A percentile compares a stretch with the other conserved stretches of the same genome.
phyloP scores from a whole-genome alignment of 2,888 invertebrate genomes.

The Heliothis peltigera region DNA sequence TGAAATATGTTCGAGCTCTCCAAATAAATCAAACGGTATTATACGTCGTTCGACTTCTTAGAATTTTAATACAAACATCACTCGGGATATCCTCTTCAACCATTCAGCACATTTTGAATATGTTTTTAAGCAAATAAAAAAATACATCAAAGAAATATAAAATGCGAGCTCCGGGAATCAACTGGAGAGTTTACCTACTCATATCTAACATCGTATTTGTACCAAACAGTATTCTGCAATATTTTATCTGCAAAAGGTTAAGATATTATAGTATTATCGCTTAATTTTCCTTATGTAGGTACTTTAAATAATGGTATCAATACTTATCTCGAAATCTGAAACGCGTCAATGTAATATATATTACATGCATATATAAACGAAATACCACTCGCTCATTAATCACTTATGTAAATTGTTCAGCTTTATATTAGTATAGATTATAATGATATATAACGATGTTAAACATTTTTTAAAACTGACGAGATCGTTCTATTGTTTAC shows the following conservation, averaged over 20 bases:
- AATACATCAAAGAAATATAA: conserved; percentile 33
- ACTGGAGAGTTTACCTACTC: not conserved
- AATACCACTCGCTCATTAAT: too few species aligned
- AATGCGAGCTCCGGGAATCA: conserved; percentile 15
- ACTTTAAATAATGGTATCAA: too few species aligned
- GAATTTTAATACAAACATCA: not conserved
- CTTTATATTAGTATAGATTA: too few species aligned
- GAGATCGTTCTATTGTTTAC: too few species aligned
- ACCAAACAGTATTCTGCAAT: not conserved
- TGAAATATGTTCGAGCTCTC: not conserved
- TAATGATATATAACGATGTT: too few species aligned
- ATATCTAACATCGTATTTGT: conserved; percentile 9
- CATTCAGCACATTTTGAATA: conserved; percentile 7
- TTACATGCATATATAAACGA: too few species aligned
- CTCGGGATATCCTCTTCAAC: not conserved
- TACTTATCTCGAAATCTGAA: too few species aligned
- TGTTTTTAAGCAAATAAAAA: conserved; percentile 19
- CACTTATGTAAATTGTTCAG: too few species aligned
- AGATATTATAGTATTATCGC: not conserved
- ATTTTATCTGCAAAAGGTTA: not conserved
- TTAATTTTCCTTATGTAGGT: not conserved
- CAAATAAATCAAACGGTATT: not conserved
- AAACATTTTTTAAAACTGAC: too few species aligned
- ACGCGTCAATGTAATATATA: too few species aligned
- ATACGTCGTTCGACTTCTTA: not conserved